Evolutionary conservation across 1,140 invertebrate genomes (phyloP), one percentile per base, ranked within the genome.

Genomic region (Vanessa tameamea): DNA sequence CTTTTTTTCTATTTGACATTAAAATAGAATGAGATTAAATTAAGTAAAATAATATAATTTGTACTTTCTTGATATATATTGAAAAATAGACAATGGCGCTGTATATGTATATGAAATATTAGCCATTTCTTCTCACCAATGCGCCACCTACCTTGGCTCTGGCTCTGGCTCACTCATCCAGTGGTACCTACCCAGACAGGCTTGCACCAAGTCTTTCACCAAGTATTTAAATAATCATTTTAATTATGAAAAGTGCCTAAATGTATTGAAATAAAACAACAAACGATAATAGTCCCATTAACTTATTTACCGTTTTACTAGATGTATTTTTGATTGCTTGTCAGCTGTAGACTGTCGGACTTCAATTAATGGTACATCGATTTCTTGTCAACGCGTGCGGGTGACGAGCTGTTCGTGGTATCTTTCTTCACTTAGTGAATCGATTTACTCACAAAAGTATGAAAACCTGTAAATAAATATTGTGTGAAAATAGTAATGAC

Each of bases 251-350:
- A 53, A 6, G 50, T 2, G n/a, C 15, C 15, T n/a, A 20, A 8
- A n/a, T 53, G 4, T n/a, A n/a, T n/a, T 16, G 15, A 5, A 53
- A 53, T 8, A 53, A 53, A 20, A 9, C 7, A 53, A 9, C 20
- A 23, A 26, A 23, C 23, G 15, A 61, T 61, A n/a, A 37, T 15
- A 37, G 57, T 15, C 31, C 57, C 13, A 61, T 61, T 61, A n/a
- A 8, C 26, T 15, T 61, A 61, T 26, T 31, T 14, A 47, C 16
- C 66, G 31, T 57, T 47, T 68, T 47, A 57, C 37, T 57, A 53
- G 53, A 68, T 68, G 53, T 68, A 68, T 68, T 68, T 67, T 68
- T 68, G 66, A 68, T 68, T 68, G 37, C 66, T 68, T 68, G 66
- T 68, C 53, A 68, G 16, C 55, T 4, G 13, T 57, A 57, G 65